These are phyloP conservation scores for Crossaster papposus DNA, from an alignment of 53 echinoderm and acorn worm genomes.

Conservation along the genomic window DNA sequence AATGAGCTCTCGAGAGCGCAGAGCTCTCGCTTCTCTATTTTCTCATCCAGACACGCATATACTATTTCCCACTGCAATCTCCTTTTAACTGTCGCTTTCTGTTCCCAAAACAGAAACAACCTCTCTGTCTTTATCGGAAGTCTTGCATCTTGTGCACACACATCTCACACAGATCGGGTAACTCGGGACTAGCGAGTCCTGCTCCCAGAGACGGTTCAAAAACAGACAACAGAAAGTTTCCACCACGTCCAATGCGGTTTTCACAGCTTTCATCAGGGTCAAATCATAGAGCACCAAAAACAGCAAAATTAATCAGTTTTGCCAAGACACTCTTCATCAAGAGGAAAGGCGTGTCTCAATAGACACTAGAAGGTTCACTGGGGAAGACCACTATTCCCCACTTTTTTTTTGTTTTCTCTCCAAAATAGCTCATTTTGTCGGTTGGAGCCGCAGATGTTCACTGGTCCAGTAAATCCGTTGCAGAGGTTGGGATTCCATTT, in stretches of 20 bases:
- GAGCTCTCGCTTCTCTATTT: neutral
- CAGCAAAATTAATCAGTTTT: neutral
- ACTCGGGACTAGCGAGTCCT: neutral
- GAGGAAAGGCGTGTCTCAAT: neutral
- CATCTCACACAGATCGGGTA: neutral
- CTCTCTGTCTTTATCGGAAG: neutral
- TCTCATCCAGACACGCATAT: neutral
- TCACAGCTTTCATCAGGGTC: slow-evolving; percentile 1
- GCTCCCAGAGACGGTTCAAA: neutral
- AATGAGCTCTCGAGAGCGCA: neutral
- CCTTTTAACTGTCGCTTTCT: neutral
- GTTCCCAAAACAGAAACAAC: neutral
- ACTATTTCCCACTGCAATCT: neutral
- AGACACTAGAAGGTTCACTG: neutral
- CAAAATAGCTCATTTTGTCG: neutral
- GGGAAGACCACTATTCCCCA: neutral
- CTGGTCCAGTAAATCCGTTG: neutral
- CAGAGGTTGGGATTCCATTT: neutral
- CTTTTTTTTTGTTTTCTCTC: neutral
- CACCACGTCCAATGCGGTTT: neutral
- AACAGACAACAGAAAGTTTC: neutral
- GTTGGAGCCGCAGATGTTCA: neutral
- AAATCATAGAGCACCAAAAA: neutral
- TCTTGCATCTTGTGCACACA: neutral
- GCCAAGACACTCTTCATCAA: neutral